These are phyloP conservation scores for Nansenia antarctica DNA, from an alignment of 2,113 vertebrate genomes.

Conservation along the genomic window DNA sequence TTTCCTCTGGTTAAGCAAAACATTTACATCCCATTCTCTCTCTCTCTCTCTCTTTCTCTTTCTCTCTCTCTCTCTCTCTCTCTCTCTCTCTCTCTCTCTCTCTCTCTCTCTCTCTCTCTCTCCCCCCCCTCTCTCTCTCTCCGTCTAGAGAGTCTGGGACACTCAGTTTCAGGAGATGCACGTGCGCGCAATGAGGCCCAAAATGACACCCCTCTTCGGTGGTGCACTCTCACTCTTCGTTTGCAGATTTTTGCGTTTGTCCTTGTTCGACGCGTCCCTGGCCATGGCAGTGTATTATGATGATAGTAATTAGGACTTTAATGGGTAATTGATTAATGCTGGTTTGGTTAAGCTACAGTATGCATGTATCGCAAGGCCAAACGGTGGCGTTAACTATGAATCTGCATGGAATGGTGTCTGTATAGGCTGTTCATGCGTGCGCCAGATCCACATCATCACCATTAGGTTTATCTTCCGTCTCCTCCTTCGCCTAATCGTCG, in stretches of 20 bases:
- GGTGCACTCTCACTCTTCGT: background rate
- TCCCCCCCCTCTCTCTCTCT: background rate
- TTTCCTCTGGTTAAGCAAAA: slow-evolving; percentile 91
- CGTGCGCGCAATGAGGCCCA: slow-evolving; percentile 5
- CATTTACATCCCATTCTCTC: slow-evolving; percentile 85
- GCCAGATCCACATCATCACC: slow-evolving; percentile 19
- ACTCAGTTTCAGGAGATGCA: slow-evolving; percentile 3
- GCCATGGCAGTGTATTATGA: background rate
- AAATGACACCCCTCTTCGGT: background rate
- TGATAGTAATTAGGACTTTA: background rate
- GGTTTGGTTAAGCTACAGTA: background rate
- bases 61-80: slow-evolving; percentile 7
- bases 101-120: slow-evolving; percentile 7
- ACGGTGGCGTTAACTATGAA: too few relatives aligned
- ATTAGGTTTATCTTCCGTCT: too few relatives aligned
- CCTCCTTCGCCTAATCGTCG: background rate
- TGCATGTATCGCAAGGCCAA: background rate
- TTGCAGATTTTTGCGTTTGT: background rate
- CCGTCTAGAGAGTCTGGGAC: background rate
- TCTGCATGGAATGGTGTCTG: background rate
- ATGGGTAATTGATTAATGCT: background rate
- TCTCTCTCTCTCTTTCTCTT: slow-evolving; percentile 34
- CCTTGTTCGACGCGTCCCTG: background rate
- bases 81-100: background rate
- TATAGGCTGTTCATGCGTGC: background rate